Conservation (phyloP, 1,140 invertebrate genomes). For the Leptonema lineaticorne region DNA sequence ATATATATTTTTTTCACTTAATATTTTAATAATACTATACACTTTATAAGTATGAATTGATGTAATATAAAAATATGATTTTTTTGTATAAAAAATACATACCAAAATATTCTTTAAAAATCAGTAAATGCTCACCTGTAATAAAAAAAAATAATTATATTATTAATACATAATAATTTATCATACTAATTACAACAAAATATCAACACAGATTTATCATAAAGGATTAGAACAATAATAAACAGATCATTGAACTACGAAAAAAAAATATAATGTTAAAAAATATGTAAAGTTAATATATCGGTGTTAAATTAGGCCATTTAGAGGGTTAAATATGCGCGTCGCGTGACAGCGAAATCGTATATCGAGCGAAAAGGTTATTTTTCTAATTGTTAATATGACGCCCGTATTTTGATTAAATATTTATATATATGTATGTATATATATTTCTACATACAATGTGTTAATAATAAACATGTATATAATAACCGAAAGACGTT, state of each 20-base stretch:
- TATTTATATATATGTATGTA: neutral
- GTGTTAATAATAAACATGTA: too few relatives aligned
- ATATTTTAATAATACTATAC: neutral
- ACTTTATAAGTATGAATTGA: too few relatives aligned
- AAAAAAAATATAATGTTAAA: too few relatives aligned
- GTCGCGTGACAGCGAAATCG: slow-evolving; percentile 1
- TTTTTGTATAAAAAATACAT: neutral
- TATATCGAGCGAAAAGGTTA: neutral
- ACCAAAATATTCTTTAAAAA: too few relatives aligned
- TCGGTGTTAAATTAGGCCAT: neutral
- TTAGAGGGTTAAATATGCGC: neutral
- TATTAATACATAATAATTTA: neutral
- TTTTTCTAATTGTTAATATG: slow-evolving; percentile 16
- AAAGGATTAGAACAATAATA: too few relatives aligned
- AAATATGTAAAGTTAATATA: too few relatives aligned
- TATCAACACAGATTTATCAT: too few relatives aligned
- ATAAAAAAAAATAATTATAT: too few relatives aligned
- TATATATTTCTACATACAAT: neutral
- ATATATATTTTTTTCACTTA: neutral
- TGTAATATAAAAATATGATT: too few relatives aligned
- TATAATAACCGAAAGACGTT: too few relatives aligned
- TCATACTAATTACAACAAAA: too few relatives aligned
- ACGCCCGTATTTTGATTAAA: neutral
- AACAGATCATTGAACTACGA: too few relatives aligned
- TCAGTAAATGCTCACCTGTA: neutral